Evolutionary conservation across 2,797 vertebrate genomes (phyloP).

Genomic region (Gephyroberyx darwinii): DNA sequence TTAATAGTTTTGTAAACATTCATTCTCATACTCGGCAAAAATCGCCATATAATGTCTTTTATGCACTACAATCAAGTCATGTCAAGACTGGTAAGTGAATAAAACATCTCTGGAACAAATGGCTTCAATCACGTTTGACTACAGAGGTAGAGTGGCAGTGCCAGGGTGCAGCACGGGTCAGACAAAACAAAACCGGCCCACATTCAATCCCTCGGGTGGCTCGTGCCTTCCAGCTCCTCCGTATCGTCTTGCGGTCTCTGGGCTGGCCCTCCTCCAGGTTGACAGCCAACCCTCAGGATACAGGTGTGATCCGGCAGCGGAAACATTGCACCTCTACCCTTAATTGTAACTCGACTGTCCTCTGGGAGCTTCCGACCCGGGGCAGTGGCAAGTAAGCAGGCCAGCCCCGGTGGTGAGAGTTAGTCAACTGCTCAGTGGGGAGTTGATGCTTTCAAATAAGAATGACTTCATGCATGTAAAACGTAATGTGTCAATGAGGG

Average conservation of each 20-base stretch:
- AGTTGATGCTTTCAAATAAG: neutral
- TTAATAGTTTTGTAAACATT: no score
- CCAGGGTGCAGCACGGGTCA: slow-evolving; percentile 16
- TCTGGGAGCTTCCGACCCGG: slow-evolving; percentile 12
- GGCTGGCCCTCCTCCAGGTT: slow-evolving; percentile 63
- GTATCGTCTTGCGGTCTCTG: slow-evolving; percentile 48
- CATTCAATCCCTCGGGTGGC: neutral
- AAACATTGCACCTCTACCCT: slow-evolving; percentile 71
- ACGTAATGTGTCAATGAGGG: no score
- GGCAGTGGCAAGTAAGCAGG: slow-evolving; percentile 12
- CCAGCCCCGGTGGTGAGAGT: neutral
- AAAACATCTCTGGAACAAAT: no score
- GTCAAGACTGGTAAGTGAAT: no score
- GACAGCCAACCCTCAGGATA: slow-evolving; percentile 65
- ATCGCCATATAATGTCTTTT: no score
- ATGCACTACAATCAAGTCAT: no score
- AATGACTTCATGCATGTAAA: no score
- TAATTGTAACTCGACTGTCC: slow-evolving; percentile 52
- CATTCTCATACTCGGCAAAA: no score
- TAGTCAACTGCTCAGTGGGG: slow-evolving; percentile 6
- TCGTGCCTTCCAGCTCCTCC: slow-evolving; percentile 2
- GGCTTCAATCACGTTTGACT: neutral
- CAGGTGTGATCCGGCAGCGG: slow-evolving; percentile 55
- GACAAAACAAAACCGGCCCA: slow-evolving; percentile 35
- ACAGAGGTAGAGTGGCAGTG: neutral